Evolutionary conservation across 2,888 invertebrate genomes (phyloP).

Genomic region (Spodoptera exigua): DNA sequence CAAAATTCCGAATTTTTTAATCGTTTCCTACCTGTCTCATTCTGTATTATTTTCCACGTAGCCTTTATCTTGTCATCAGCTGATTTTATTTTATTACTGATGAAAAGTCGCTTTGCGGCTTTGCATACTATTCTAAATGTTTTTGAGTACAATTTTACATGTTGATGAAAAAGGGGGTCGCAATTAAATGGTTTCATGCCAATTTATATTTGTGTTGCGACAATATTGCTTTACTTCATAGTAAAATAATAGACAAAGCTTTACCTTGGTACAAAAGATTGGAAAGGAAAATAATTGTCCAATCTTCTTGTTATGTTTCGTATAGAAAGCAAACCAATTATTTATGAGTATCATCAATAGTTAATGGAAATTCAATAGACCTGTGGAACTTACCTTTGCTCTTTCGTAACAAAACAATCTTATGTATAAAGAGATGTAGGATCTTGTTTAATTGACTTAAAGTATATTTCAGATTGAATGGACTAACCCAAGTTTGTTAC

Average conservation of each 20-base stretch:
- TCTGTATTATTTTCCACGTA: no score
- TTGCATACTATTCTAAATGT: no score
- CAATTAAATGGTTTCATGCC: no score
- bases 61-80: no score
- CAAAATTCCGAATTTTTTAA: no score
- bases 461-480: not conserved
- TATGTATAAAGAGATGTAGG: slow-evolving; percentile 19
- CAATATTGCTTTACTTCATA: slow-evolving; percentile 1
- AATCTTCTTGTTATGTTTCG: not conserved
- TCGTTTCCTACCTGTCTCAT: no score
- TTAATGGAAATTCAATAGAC: slow-evolving; percentile 21
- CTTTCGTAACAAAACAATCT: slow-evolving; percentile 11
- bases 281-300: no score
- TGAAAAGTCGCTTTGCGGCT: no score
- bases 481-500: no score
- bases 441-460: not conserved
- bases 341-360: slow-evolving; percentile 18
- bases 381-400: slow-evolving; percentile 6
- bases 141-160: no score
- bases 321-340: slow-evolving; percentile 12
- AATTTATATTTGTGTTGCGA: not conserved
- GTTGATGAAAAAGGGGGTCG: no score
- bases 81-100: no score
- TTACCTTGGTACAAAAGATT: not conserved
- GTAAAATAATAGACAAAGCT: slow-evolving; percentile 1